Percentiles rank a stretch among this genome's conserved stretches.
Evolutionary conservation across 2,113 vertebrate genomes (phyloP).

Genomic region (Leptobrachium ailaonicum): DNA sequence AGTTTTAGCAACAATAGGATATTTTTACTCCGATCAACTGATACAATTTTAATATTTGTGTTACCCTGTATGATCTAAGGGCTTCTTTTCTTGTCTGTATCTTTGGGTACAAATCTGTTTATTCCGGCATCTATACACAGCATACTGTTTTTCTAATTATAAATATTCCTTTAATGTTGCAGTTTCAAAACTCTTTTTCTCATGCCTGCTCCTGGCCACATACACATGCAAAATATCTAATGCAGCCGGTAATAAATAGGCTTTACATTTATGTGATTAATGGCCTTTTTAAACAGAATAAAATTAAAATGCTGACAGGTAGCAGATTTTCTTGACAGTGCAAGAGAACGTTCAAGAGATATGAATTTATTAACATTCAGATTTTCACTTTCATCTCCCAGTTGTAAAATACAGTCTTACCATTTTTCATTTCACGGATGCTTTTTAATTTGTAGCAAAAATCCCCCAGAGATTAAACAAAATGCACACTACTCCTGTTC

Average conservation of each 20-base stretch:
- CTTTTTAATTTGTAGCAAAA: constrained; percentile 24
- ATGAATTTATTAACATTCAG: constrained; percentile 33
- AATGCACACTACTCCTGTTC: constrained; percentile 9
- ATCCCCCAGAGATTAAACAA: constrained; percentile 17
- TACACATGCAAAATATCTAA: neutral
- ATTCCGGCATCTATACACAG: too few relatives aligned
- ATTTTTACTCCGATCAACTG: too few relatives aligned
- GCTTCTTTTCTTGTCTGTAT: too few relatives aligned
- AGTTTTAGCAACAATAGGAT: too few relatives aligned
- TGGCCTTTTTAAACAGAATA: constrained; percentile 7
- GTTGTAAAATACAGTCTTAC: neutral
- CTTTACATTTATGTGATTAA: constrained; percentile 19
- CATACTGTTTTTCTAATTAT: too few relatives aligned
- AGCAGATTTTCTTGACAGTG: constrained; percentile 12
- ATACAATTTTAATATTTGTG: too few relatives aligned
- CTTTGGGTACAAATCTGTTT: too few relatives aligned
- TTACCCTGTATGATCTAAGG: too few relatives aligned
- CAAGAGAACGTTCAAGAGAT: neutral
- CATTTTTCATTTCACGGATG: constrained; percentile 27
- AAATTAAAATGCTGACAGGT: constrained; percentile 32
- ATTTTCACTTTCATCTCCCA: constrained; percentile 5
- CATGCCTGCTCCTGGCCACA: too few relatives aligned
- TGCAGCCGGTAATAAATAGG: neutral
- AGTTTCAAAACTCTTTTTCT: too few relatives aligned
- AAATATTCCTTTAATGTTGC: too few relatives aligned